Conservation (phyloP, 2,797 vertebrate species). For the Antrozous pallidus region DNA sequence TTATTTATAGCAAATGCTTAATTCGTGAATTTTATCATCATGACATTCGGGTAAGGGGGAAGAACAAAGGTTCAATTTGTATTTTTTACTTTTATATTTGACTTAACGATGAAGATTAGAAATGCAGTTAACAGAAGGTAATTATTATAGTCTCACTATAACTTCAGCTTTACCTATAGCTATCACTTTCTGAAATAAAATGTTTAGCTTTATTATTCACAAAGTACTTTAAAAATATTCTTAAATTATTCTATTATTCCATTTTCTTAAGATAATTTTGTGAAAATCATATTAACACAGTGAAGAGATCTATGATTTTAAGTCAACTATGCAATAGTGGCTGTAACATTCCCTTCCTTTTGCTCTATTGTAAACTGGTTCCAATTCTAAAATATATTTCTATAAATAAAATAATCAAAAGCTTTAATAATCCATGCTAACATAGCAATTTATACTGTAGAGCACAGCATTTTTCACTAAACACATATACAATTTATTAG, state of each 20-base stretch:
- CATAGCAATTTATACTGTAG: neutral
- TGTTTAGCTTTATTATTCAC: neutral
- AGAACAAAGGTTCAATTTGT: neutral
- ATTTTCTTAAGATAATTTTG: neutral
- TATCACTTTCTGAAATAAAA: neutral
- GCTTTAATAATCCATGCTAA: neutral
- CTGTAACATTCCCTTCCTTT: neutral
- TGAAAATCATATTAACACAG: neutral
- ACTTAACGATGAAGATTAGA: neutral
- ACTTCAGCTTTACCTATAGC: neutral
- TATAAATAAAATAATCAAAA: neutral
- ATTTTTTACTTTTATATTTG: neutral
- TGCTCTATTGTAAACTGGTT: neutral
- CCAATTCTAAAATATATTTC: neutral
- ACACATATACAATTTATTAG: neutral
- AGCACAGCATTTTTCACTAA: neutral
- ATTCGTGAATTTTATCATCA: neutral
- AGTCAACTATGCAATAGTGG: neutral
- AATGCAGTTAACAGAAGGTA: neutral
- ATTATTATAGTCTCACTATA: neutral
- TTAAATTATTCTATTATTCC: neutral
- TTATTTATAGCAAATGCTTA: neutral
- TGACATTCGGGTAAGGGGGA: neutral
- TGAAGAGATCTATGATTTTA: neutral
- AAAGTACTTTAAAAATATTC: neutral